These are phyloP conservation scores for Dysdera silvatica DNA, from an alignment of 1,140 invertebrate genomes.

Conservation along the genomic window DNA sequence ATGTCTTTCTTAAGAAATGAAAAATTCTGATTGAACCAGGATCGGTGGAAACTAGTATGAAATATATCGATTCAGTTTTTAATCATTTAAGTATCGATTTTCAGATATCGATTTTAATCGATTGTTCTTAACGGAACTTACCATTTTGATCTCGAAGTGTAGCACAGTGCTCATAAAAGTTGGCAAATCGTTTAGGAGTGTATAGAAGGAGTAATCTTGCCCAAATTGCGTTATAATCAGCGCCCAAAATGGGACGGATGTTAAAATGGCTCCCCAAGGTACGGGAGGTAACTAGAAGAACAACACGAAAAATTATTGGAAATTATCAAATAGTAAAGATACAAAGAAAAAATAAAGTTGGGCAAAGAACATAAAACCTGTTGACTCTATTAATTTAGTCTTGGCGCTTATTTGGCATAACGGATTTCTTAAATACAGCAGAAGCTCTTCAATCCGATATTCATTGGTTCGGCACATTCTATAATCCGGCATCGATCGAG, in stretches of 20 bases:
- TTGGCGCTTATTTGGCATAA: too few relatives aligned
- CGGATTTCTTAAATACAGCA: too few relatives aligned
- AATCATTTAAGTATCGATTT: constrained; percentile 53
- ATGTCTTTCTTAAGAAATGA: constrained; percentile 85
- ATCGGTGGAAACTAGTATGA: constrained; percentile 83
- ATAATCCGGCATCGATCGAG: too few relatives aligned
- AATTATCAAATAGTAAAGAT: too few relatives aligned
- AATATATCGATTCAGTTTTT: constrained; percentile 63
- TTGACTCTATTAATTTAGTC: too few relatives aligned
- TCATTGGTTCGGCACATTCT: too few relatives aligned
- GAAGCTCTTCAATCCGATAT: too few relatives aligned
- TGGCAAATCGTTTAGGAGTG: constrained; percentile 83
- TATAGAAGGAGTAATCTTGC: constrained; percentile 92
- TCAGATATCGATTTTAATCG: not conserved
- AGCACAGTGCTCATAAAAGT: constrained; percentile 88
- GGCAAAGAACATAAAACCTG: too few relatives aligned
- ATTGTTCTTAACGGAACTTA: constrained; percentile 45
- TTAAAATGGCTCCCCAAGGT: constrained; percentile 71
- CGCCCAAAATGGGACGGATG: constrained; percentile 79
- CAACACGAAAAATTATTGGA: too few relatives aligned
- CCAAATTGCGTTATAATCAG: constrained; percentile 81
- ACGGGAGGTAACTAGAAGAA: constrained; percentile 47
- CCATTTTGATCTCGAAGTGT: constrained; percentile 75
- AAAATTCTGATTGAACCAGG: constrained; percentile 80
- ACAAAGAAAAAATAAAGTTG: too few relatives aligned